Percentiles rank a stretch among this genome's conserved stretches.
phyloP scores from a whole-genome alignment of 2,113 vertebrate species.

The Gasterosteus nipponicus region DNA sequence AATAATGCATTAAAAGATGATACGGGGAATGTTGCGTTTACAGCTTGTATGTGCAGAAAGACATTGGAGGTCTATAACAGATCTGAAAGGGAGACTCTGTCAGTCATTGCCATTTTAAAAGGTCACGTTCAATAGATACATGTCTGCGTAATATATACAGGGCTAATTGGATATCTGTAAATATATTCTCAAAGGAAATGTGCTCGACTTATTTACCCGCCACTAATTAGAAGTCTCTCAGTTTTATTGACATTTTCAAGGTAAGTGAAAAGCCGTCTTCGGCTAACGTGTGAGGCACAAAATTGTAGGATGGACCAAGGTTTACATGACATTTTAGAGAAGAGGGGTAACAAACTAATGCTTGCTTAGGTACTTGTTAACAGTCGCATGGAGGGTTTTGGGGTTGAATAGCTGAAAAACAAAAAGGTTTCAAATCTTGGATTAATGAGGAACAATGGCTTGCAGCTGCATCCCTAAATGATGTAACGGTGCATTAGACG shows the following conservation, averaged over 20 bases:
- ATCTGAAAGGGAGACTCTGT: slow-evolving; percentile 21
- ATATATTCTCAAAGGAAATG: slow-evolving; percentile 19
- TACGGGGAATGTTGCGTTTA: neutral
- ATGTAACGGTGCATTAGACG: neutral
- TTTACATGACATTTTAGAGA: neutral
- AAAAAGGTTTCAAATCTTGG: neutral
- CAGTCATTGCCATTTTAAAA: slow-evolving; percentile 27
- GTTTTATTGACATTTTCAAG: slow-evolving; percentile 15
- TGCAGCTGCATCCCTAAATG: neutral
- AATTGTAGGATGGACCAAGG: neutral
- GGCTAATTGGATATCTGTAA: slow-evolving; percentile 40
- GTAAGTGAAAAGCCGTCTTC: neutral
- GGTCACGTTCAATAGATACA: slow-evolving; percentile 31
- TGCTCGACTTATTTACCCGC: slow-evolving; percentile 21
- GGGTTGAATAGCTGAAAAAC: neutral
- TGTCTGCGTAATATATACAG: slow-evolving; percentile 22
- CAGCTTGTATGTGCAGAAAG: neutral
- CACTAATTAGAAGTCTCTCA: slow-evolving; percentile 9
- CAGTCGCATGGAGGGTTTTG: neutral
- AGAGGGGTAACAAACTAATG: neutral
- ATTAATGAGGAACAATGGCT: neutral
- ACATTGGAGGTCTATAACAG: neutral
- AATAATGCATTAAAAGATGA: neutral
- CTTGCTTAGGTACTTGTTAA: neutral
- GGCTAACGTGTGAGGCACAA: neutral